phyloP scores from a whole-genome alignment of 2,113 vertebrate genomes.

The Sander vitreus region DNA sequence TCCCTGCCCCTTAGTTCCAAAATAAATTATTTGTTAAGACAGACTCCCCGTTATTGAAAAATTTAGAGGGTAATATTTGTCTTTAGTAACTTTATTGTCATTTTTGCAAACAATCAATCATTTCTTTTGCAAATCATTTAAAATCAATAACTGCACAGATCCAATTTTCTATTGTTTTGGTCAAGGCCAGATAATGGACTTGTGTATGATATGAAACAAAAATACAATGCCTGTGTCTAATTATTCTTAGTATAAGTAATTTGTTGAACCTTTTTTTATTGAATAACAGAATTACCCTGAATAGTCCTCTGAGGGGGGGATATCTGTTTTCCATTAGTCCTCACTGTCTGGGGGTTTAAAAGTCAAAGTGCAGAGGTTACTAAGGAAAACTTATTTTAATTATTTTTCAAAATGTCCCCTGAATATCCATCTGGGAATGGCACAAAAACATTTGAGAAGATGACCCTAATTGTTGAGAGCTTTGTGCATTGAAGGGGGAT shows the following conservation, averaged over 20 bases:
- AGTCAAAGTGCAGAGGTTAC: constrained; percentile 60
- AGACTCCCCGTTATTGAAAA: constrained; percentile 45
- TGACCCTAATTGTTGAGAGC: constrained; percentile 13
- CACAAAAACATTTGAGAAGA: constrained; percentile 16
- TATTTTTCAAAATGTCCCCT: constrained; percentile 18
- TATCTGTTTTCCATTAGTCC: constrained; percentile 60
- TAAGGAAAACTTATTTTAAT: constrained; percentile 5
- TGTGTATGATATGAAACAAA: constrained; percentile 47
- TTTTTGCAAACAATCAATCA: constrained; percentile 70
- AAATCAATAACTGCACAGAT: constrained; percentile 60
- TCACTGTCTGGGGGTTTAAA: constrained; percentile 47
- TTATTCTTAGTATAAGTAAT: constrained; percentile 65
- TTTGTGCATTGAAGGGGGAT: constrained; percentile 2
- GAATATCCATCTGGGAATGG: constrained; percentile 22
- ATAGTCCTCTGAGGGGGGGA: constrained; percentile 41
- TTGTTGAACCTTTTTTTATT: constrained; percentile 47
- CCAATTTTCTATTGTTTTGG: constrained; percentile 58
- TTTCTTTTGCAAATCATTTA: constrained; percentile 65
- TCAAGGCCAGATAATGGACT: constrained; percentile 62
- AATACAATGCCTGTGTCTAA: constrained; percentile 48
- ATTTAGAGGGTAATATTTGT: constrained; percentile 59
- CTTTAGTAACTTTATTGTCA: constrained; percentile 67
- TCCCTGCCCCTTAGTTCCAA: constrained; percentile 18
- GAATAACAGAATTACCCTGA: constrained; percentile 62
- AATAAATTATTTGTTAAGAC: constrained; percentile 45